Evolutionary conservation across 2,888 invertebrate species (phyloP).

Genomic region (Rhamnusium bicolor): DNA sequence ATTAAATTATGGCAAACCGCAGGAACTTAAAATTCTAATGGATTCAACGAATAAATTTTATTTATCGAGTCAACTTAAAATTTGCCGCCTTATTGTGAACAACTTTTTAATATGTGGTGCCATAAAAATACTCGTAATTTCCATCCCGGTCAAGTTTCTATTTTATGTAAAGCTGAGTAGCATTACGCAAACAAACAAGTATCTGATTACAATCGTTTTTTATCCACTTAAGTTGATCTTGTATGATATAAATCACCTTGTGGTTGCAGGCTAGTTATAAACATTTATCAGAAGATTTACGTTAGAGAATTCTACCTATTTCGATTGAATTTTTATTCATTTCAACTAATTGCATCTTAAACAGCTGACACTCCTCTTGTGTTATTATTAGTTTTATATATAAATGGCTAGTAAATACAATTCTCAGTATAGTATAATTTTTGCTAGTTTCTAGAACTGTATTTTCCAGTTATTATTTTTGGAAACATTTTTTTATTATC

Average conservation of each 20-base stretch:
- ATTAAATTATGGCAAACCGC: neutral
- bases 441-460: too few species aligned
- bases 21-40: slow-evolving; percentile 7
- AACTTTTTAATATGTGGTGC: slow-evolving; percentile 29
- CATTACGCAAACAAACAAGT: slow-evolving; percentile 36
- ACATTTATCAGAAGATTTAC: slow-evolving; percentile 30
- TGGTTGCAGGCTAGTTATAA: slow-evolving; percentile 1
- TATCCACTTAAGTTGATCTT: slow-evolving; percentile 9
- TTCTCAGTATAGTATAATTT: too few species aligned
- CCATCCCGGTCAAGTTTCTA: slow-evolving; percentile 21
- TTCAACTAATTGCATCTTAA: slow-evolving; percentile 20
- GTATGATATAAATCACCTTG: slow-evolving; percentile 30
- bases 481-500: too few species aligned
- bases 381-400: too few species aligned
- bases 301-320: slow-evolving; percentile 42
- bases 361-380: too few species aligned
- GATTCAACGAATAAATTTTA: slow-evolving; percentile 13
- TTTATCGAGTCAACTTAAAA: slow-evolving; percentile 19
- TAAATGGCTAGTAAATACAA: too few species aligned
- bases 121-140: slow-evolving; percentile 30
- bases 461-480: too few species aligned
- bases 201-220: slow-evolving; percentile 41
- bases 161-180: slow-evolving; percentile 28
- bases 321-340: slow-evolving; percentile 44
- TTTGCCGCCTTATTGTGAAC: slow-evolving; percentile 22